Conservation (phyloP, 2,113 vertebrate species). For the Oceanites oceanicus region DNA sequence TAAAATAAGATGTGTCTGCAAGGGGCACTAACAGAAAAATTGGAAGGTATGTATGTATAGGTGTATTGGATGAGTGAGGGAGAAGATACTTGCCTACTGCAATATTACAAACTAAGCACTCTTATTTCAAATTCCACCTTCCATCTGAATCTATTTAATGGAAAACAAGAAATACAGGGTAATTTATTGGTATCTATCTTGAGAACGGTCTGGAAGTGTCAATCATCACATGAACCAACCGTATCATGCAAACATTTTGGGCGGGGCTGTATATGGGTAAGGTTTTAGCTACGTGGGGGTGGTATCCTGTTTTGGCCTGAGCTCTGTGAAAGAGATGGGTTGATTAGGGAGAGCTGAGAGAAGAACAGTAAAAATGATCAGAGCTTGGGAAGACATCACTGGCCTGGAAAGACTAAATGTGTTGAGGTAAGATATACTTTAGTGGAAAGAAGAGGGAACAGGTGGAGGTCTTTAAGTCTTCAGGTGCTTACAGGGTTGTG, state of each 20-base stretch:
- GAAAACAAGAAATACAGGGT: background rate
- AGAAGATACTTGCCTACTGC: background rate
- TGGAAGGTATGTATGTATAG: background rate
- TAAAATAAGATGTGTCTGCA: background rate
- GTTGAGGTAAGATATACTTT: background rate
- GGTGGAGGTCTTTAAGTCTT: background rate
- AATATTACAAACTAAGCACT: background rate
- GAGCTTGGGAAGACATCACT: background rate
- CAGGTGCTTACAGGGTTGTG: background rate
- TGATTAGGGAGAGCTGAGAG: background rate
- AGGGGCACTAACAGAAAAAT: background rate
- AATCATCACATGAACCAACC: background rate
- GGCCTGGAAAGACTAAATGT: background rate
- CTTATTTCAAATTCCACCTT: background rate
- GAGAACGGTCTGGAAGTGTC: background rate
- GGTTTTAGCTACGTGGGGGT: background rate
- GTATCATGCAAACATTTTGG: background rate
- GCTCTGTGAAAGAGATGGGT: background rate
- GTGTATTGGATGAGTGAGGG: background rate
- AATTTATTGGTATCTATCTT: background rate
- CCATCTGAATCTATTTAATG: background rate
- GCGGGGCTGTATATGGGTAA: background rate
- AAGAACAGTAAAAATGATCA: background rate
- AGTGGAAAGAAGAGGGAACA: background rate
- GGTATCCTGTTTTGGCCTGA: background rate